These are phyloP conservation scores for Gadus chalcogrammus DNA, from an alignment of 2,113 vertebrate species.

Conservation along the genomic window DNA sequence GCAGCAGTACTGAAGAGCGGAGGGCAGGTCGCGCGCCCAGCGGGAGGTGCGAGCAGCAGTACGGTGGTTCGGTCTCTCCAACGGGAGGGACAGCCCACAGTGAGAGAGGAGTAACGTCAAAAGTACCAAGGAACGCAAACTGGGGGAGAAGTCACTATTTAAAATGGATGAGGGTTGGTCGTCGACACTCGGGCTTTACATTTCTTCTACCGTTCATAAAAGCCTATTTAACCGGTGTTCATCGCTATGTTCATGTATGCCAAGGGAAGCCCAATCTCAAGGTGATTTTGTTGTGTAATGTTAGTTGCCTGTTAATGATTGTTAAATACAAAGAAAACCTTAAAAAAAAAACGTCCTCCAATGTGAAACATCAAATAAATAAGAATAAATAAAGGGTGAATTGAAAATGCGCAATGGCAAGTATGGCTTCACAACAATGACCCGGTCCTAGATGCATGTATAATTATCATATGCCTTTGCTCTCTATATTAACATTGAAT, in stretches of 20 bases:
- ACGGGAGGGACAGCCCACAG: neutral
- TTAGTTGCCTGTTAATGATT: too few species aligned
- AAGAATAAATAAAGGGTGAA: neutral
- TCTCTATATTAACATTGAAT: too few species aligned
- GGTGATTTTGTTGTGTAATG: too few species aligned
- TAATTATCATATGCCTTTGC: neutral
- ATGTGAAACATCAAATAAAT: slow-evolving; percentile 4
- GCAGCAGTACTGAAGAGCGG: neutral
- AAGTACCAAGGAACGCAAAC: neutral
- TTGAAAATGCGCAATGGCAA: neutral
- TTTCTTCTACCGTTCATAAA: too few species aligned
- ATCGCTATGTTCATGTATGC: too few species aligned
- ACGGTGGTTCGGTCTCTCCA: neutral
- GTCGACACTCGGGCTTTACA: too few species aligned
- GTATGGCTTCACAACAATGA: neutral
- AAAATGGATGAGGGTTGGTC: too few species aligned
- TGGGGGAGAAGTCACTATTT: too few species aligned
- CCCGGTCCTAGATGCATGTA: neutral
- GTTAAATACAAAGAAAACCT: too few species aligned
- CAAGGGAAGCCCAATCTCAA: too few species aligned
- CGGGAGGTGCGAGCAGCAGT: neutral
- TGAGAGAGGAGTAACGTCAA: neutral
- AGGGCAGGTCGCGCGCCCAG: neutral
- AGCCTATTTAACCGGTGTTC: too few species aligned
- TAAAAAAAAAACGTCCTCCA: neutral